Base-by-base conservation (phyloP, 2,797 vertebrate genomes). In the Poecilia wingei region DNA sequence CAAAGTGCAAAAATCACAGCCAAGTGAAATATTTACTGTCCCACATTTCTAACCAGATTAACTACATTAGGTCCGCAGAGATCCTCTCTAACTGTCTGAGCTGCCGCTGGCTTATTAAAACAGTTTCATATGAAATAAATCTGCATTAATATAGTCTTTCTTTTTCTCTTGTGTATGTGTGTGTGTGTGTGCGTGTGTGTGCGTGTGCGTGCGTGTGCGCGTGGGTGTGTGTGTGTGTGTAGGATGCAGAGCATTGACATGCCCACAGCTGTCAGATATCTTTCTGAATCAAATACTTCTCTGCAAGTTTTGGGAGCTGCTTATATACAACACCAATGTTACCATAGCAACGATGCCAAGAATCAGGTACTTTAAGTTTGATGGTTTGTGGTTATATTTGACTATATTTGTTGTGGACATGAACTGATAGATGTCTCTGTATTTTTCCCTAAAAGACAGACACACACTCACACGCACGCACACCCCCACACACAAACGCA, bases 241-340 rank as follows among this genome's bases (percentile, higher is more conserved):
- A 99, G 98, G 74, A 94, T 98, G 55, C 95, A 97, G 0, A 93
- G 96, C 87, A 95, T 99, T 0, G 97, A 98, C 92, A 95, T 99
- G 95, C 90, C 95, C 0, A 97, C 96, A 0, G 98, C 98, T 0
- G 96, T 99, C 85, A 96, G 95, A 82, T 98, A 98, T 93, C 94
- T 99, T 82, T 96, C 96, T 28, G 96, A 97, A 84, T 88, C 87
- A 0, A 97, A 99, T 75, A 88, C 96, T 83, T 96, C 96, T 75
- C 90, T 98, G 86, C 98, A 99, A 90, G 96, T 97, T 75, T 93
- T 98, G 49, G 98, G 98, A 0, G 97, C 98, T 1, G 97, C 97
- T 25, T 98, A 96, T 82, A 95, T 99, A 70, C 98, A 99, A 87
- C 98, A 99, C 90, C 97, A 96, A 51, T 99, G 98, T 95, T 99